Evolutionary conservation across 1,140 invertebrate genomes (phyloP), one percentile per base, ranked within the genome.

Genomic region (Drepana arcuata): DNA sequence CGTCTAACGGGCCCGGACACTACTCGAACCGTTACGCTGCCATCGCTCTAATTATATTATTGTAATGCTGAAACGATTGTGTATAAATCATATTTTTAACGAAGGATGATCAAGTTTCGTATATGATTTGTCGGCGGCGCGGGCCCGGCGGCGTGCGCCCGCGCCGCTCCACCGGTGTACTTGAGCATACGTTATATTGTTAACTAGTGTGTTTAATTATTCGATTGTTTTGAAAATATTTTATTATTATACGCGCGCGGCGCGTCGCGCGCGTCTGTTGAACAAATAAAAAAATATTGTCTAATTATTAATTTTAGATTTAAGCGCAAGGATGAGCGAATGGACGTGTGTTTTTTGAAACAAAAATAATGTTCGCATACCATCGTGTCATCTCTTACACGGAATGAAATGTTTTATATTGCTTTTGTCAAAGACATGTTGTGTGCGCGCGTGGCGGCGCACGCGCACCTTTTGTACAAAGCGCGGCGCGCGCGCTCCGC

Each of bases 1-100:
- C 62, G 93, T 95, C 70, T 95, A 94, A 86, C 83, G 31, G 41
- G 54, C 26, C 39, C 42, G 30, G n/a, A 48, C 53, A 47, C 38
- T 31, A 49, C 49, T 55, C 58, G 56, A 45, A 57, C 50, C 49
- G 49, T 50, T 46, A 48, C 51, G 49, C 54, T 54, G 56, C 52
- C 61, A 54, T 55, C 59, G 49, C 48, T 60, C 50, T 54, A 45
- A 46, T 47, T 48, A 57, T 48, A 64, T 51, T 56, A 48, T 46
- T 33, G 35, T 59, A 48, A 48, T 31, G 50, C 53, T 59, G 29
- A 57, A 51, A 64, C 53, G 53, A 59, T 56, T 47, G 64, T 65
- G 62, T 67, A 67, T 58, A 68, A 60, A 55, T 55, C 60, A 66
- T 66, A 72, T 64, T 64, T 62, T 57, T 55, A 67, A 54, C 33